Evolutionary conservation across 2,888 invertebrate genomes (phyloP).

Genomic region (Mimumesa dahlbomi): DNA sequence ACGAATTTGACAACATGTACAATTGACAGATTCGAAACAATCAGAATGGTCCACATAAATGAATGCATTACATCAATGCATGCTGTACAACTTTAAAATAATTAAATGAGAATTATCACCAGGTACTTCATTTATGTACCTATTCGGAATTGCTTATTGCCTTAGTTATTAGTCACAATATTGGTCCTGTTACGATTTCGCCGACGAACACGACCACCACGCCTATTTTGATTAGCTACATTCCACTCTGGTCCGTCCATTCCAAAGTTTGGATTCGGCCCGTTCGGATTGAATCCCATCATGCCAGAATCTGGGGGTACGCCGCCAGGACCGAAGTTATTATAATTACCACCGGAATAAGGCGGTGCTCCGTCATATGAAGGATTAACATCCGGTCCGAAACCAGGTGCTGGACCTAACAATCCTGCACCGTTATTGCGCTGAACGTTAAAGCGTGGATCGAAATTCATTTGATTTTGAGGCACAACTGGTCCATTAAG

Average conservation of each 20-base stretch:
- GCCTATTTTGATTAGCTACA: constrained; percentile 57
- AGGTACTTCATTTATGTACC: constrained; percentile 62
- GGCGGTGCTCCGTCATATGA: constrained; percentile 66
- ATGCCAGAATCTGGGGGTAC: constrained; percentile 59
- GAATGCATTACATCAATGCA: constrained; percentile 46
- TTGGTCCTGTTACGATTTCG: constrained; percentile 74
- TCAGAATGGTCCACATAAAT: constrained; percentile 38
- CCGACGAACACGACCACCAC: constrained; percentile 69
- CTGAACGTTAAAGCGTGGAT: constrained; percentile 72
- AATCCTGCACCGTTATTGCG: constrained; percentile 75
- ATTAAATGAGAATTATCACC: constrained; percentile 63
- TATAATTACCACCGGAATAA: constrained; percentile 59
- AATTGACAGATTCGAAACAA: constrained; percentile 51
- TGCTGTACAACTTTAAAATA: constrained; percentile 45
- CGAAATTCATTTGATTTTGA: constrained; percentile 72
- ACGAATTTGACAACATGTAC: constrained; percentile 52
- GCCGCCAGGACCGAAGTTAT: constrained; percentile 59
- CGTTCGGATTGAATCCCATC: constrained; percentile 63
- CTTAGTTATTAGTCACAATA: constrained; percentile 65
- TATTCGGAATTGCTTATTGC: constrained; percentile 64
- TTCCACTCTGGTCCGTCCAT: constrained; percentile 72
- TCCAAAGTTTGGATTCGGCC: constrained; percentile 65
- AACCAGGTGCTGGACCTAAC: constrained; percentile 74
- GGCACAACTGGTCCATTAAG: constrained; percentile 63
- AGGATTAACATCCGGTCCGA: constrained; percentile 66